Evolutionary conservation across 2,888 invertebrate genomes (phyloP), one percentile per base, ranked within the genome.

Genomic region (Melieria picta): DNA sequence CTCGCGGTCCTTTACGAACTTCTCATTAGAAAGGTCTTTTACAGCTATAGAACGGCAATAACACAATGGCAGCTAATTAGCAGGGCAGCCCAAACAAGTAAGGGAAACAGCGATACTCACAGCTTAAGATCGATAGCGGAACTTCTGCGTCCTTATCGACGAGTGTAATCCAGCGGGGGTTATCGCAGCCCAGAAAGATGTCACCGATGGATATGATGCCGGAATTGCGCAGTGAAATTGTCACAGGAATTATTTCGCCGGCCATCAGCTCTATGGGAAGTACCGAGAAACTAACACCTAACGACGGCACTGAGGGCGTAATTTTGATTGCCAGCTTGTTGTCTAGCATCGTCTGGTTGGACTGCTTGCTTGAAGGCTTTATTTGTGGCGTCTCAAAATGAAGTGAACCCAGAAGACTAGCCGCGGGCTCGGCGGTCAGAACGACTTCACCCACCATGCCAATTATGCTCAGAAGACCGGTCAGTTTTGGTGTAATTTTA

Each of bases 251-350:
- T 65, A 94, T 88, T 86, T 94, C 93, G 1, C 93, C 93, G 72
- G 91, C 90, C 9, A 94, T 84, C 83, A 94, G 88, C 75, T 91
- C 90, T n/a, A 87, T 86, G 30, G 91, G 90, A 67, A 93, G 88
- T 77, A 90, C 89, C 55, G 89, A 89, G 79, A 93, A 93, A 57
- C 89, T 89, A 3, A 93, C 90, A 90, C 94, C 93, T 80, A 97
- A 88, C 80, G 93, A 92, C 0, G 97, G 96, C 74, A 95, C 92
- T 76, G 92, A 90, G 11, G 94, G 92, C 61, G 93, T 91, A 65
- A 97, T 90, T 75, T 90, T 90, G 70, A 96, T 91, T 77, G 92
- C 90, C 67, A 97, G 88, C 75, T 94, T 89, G 77, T 91, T 90
- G 83, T 94, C 93, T 58, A 82, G 79, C 47, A 84, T 48, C 6